phyloP scores from a whole-genome alignment of 1,140 invertebrate species.

The Neotoxoptera formosana region DNA sequence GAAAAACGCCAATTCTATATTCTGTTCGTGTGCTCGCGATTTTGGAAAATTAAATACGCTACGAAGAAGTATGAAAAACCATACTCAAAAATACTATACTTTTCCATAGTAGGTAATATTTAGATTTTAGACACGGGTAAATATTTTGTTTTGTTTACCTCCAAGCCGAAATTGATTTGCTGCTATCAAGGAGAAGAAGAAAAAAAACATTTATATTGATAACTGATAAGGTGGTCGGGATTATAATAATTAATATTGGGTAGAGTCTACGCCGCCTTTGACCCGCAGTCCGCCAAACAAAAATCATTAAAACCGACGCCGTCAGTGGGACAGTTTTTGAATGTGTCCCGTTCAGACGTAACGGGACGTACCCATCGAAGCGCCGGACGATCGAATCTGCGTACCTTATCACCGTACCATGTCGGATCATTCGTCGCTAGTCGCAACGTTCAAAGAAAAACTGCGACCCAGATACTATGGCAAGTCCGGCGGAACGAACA shows the following conservation, averaged over 20 bases:
- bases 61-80: background rate
- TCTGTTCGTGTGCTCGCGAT: background rate
- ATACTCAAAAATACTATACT: background rate
- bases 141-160: background rate
- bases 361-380: background rate
- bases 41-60: background rate
- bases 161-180: background rate
- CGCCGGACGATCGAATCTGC: no score
- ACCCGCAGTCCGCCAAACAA: background rate
- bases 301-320: background rate
- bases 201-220: background rate
- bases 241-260: background rate
- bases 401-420: background rate
- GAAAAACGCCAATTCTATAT: no score
- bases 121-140: background rate
- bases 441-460: slow-evolving; percentile 41
- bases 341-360: background rate
- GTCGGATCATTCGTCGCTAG: slow-evolving; percentile 43
- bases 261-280: background rate
- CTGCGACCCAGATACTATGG: slow-evolving; percentile 24
- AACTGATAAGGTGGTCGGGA: background rate
- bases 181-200: background rate
- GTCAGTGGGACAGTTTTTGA: background rate
- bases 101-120: background rate
- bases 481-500: slow-evolving; percentile 23